phyloP scores from a whole-genome alignment of 2,797 vertebrate genomes.

The Tachyglossus aculeatus region DNA sequence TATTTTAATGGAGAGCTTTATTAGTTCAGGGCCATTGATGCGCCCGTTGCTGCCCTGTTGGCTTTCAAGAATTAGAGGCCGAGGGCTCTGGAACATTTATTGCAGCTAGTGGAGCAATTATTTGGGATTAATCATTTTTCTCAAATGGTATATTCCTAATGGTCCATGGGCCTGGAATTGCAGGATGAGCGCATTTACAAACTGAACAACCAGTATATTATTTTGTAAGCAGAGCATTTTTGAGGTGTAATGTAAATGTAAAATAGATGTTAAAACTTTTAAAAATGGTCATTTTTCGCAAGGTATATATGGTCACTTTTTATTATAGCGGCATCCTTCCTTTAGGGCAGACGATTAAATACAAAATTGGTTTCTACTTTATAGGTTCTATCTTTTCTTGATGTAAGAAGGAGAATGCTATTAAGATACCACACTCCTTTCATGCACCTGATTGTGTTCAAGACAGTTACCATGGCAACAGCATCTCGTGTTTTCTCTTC shows the following conservation, averaged over 20 bases:
- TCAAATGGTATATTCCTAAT: neutral
- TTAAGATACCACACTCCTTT: neutral
- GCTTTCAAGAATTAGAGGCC: no score
- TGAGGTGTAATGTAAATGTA: accelerated
- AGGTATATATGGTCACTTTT: neutral
- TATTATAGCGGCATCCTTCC: neutral
- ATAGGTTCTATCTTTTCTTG: neutral
- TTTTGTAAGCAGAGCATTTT: neutral
- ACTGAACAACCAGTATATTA: accelerated
- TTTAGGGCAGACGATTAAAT: neutral
- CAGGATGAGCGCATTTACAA: accelerated
- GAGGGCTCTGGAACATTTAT: no score
- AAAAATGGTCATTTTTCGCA: neutral
- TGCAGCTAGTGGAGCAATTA: no score
- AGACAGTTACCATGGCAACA: slow-evolving; percentile 21
- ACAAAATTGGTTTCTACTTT: neutral
- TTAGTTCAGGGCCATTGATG: no score
- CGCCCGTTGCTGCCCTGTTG: no score
- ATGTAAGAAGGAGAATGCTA: neutral
- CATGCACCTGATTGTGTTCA: accelerated
- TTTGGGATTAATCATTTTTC: no score
- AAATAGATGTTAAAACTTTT: accelerated
- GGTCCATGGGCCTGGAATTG: neutral
- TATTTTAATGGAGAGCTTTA: no score
- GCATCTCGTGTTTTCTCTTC: slow-evolving; percentile 26